Percentiles rank a stretch among this genome's conserved stretches.
These are phyloP conservation scores for Teleogryllus oceanicus DNA, from an alignment of 2,888 invertebrate genomes.

Conservation along the genomic window DNA sequence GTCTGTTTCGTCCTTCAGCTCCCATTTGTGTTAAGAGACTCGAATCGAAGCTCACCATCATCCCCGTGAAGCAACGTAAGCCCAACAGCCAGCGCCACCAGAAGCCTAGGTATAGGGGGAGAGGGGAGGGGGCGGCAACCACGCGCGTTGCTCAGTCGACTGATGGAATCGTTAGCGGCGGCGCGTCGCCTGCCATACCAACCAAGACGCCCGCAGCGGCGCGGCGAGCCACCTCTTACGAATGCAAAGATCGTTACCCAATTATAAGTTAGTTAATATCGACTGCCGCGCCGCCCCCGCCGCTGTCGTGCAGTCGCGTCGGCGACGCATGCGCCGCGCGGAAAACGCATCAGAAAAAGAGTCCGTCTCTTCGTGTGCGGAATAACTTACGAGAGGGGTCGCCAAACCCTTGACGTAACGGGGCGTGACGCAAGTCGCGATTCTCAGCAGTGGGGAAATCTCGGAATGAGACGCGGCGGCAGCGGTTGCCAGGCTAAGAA, in stretches of 20 bases:
- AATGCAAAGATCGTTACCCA: conserved; percentile 29
- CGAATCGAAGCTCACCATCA: no score
- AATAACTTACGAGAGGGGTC: not conserved
- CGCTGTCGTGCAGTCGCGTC: not conserved
- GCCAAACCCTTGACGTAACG: not conserved
- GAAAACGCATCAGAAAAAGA: not conserved
- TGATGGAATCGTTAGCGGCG: conserved; percentile 6
- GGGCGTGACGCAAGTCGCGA: not conserved
- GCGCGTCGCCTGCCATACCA: not conserved
- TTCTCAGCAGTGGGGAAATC: no score
- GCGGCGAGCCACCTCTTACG: not conserved
- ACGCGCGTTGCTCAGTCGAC: not conserved
- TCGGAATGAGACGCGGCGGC: no score
- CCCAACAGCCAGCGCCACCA: no score
- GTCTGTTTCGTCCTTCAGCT: no score
- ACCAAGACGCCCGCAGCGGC: not conserved
- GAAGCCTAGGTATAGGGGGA: not conserved
- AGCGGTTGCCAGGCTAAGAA: no score
- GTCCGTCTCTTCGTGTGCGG: not conserved
- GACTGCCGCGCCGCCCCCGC: not conserved
- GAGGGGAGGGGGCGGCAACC: not conserved
- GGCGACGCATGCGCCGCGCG: not conserved
- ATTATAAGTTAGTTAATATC: conserved; percentile 32
- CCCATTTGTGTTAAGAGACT: no score
- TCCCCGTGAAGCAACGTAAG: no score